Conservation (phyloP, 2,113 vertebrate species). For the Pogona vitticeps region DNA sequence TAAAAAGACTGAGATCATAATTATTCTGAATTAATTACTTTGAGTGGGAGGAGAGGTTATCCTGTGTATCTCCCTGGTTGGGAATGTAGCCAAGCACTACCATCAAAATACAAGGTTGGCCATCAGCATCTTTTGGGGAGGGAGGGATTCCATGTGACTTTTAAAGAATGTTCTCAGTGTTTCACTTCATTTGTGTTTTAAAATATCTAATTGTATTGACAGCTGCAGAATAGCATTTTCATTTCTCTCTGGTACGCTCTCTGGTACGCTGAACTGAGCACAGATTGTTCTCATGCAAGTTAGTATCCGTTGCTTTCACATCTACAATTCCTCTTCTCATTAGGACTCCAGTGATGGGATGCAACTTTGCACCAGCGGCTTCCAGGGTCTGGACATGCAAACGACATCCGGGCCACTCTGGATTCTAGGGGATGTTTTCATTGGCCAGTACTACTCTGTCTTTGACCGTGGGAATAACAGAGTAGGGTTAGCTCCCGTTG, state of each 20-base stretch:
- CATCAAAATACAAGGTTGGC: too few relatives aligned
- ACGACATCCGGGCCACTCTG: slow-evolving; percentile 75
- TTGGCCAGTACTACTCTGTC: slow-evolving; percentile 77
- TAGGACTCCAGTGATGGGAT: slow-evolving; percentile 53
- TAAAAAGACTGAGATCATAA: too few relatives aligned
- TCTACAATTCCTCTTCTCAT: neutral
- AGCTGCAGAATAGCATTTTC: neutral
- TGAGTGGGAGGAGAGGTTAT: too few relatives aligned
- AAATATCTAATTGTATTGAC: too few relatives aligned
- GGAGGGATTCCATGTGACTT: too few relatives aligned
- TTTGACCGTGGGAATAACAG: slow-evolving; percentile 79
- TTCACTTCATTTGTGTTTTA: too few relatives aligned
- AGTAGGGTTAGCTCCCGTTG: slow-evolving; percentile 74
- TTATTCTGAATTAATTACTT: too few relatives aligned
- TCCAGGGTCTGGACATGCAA: slow-evolving; percentile 71
- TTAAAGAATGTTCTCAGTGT: too few relatives aligned
- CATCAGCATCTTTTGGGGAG: too few relatives aligned
- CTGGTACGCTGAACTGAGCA: neutral
- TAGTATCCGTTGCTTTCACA: neutral
- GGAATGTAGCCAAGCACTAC: too few relatives aligned
- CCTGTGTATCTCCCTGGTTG: too few relatives aligned
- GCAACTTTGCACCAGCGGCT: slow-evolving; percentile 71
- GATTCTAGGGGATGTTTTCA: slow-evolving; percentile 81
- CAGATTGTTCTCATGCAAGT: neutral
- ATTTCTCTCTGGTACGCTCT: neutral